Evolutionary conservation across 2,888 invertebrate species (phyloP), one percentile per base, ranked within the genome.

Genomic region (Andrena fulva): DNA sequence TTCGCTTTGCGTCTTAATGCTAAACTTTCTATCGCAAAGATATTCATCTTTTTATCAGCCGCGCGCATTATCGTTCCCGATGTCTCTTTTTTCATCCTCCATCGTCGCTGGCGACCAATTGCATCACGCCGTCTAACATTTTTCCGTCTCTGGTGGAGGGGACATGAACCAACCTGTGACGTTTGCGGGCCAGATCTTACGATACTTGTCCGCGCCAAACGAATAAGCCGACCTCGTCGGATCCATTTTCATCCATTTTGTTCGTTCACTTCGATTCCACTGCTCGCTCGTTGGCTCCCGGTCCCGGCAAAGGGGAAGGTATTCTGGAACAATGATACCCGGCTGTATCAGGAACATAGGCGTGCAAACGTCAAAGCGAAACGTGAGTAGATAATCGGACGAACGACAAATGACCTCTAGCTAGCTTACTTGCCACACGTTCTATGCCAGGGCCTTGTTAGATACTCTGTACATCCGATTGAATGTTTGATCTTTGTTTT

Each of bases 331-430:
- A 90, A 95, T 95, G 95, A 92, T 95, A 85, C 94, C 94, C 48
- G 93, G 90, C 84, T 94, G 93, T 90, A 90, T 94, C 80, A 92
- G 94, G 90, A 92, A 91, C 83, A 87, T 94, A 69, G 92, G 94
- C 87, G 93, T 92, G 86, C 94, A 93, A 88, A 91, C 92, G 63
- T 90, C 93, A 82, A 91, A 92, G 67, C 92, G 94, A 88, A 94
- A 94, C 89, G 95, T 95, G 92, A 95, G 94, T 96, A 94, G 85
- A 88, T 84, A 80, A 74, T 77, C 60, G 74, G n/a, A 70, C 64
- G 77, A 73, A 56, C 60, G 56, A 87, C 67, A 85, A 88, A 89
- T 92, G 92, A 93, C 92, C 93, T 92, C 90, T 91, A 90, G 85
- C 64, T 80, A 50, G 62, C 60, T 77, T 66, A 31, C 72, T 81